These are phyloP conservation scores for Maccullochella peelii DNA, from an alignment of 2,113 vertebrate species.

Conservation along the genomic window DNA sequence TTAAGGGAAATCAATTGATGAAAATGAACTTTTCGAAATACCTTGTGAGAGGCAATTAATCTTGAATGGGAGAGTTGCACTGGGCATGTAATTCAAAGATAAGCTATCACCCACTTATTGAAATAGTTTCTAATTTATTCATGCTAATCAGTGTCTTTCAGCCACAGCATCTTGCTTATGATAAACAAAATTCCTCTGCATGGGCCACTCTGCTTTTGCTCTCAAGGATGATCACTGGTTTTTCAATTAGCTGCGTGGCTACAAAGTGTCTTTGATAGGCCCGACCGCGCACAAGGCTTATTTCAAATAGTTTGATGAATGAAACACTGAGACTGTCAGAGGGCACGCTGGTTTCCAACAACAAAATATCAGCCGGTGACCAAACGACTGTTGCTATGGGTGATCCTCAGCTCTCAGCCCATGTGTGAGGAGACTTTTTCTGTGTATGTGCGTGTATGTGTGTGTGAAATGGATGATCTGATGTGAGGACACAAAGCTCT, in stretches of 20 bases:
- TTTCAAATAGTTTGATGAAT: constrained; percentile 52
- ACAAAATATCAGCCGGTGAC: constrained; percentile 60
- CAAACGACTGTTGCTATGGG: constrained; percentile 54
- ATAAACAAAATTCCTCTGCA: constrained; percentile 70
- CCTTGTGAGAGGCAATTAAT: constrained; percentile 78
- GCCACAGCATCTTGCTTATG: constrained; percentile 64
- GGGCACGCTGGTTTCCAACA: constrained; percentile 15
- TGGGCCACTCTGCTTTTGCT: constrained; percentile 40
- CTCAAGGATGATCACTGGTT: constrained; percentile 52
- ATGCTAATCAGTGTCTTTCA: constrained; percentile 77
- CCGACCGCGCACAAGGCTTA: background rate
- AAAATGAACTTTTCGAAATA: constrained; percentile 79
- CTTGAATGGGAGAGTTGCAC: constrained; percentile 71
- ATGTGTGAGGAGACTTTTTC: constrained; percentile 14
- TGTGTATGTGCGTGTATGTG: background rate
- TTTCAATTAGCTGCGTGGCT: constrained; percentile 67
- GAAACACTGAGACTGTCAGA: constrained; percentile 28
- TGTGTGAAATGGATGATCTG: constrained; percentile 61
- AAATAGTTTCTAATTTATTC: constrained; percentile 77
- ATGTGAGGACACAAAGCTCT: constrained; percentile 67
- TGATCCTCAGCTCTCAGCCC: constrained; percentile 46
- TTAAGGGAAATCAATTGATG: constrained; percentile 77
- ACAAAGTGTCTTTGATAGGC: constrained; percentile 52
- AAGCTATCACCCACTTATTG: constrained; percentile 75
- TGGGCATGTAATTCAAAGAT: constrained; percentile 80